Percentiles rank a stretch among this genome's conserved stretches.
Conservation (phyloP, 2,888 invertebrate species). For the Pristionchus fissidentatus region DNA sequence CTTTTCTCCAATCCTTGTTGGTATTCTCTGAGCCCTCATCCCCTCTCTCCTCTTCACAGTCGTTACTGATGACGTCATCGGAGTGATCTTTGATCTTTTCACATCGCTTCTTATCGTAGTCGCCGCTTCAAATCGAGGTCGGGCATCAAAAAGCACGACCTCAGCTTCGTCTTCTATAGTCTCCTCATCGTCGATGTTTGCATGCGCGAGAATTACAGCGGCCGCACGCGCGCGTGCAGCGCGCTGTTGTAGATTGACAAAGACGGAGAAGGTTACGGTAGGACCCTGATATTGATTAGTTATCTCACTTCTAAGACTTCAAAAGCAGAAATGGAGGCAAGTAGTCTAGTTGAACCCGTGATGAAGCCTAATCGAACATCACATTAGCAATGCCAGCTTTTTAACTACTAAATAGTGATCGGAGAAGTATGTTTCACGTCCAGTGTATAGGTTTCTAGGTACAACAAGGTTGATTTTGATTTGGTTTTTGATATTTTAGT, state of each 20-base stretch:
- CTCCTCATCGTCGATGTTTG: neutral
- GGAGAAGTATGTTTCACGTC: too few species aligned
- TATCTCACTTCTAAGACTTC: neutral
- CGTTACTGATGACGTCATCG: too few species aligned
- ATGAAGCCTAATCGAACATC: neutral
- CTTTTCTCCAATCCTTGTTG: neutral
- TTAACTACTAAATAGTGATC: too few species aligned
- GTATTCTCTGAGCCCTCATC: too few species aligned
- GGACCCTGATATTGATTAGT: constrained; percentile 19
- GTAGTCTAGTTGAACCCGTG: neutral
- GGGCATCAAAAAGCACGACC: constrained; percentile 9
- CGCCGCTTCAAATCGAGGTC: neutral
- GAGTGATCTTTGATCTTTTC: neutral
- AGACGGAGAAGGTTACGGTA: constrained; percentile 43
- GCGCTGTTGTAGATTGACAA: constrained; percentile 7
- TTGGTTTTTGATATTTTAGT: too few species aligned
- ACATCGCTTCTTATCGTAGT: neutral
- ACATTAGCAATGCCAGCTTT: neutral
- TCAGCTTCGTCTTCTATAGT: constrained; percentile 31
- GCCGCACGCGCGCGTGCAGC: neutral
- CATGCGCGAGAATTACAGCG: constrained; percentile 23
- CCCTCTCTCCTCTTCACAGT: too few species aligned
- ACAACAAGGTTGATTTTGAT: too few species aligned
- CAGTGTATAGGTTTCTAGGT: too few species aligned
- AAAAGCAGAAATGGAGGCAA: neutral